Evolutionary conservation across 35 echinoderm and acorn worm species (phyloP).

Genomic region (Amphiura filiformis): DNA sequence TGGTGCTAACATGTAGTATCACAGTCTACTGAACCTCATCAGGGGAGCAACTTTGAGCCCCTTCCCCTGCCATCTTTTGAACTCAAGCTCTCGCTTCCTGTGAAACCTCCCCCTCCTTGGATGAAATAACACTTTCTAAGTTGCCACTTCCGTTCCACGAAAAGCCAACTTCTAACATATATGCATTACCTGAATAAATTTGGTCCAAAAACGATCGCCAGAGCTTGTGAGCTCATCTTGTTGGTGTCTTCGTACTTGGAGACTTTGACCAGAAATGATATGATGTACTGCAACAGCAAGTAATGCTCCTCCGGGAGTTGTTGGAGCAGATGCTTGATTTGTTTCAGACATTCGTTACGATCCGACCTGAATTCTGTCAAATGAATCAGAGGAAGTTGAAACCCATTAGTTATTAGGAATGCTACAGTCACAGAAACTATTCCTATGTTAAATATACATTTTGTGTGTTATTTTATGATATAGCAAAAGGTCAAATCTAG

Average conservation of each 20-base stretch:
- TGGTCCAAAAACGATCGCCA: slow-evolving; percentile 99
- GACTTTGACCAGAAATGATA: slow-evolving; percentile 70
- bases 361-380: slow-evolving; percentile 50
- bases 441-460: neutral
- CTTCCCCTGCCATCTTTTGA: no score
- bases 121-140: no score
- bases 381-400: neutral
- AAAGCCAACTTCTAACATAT: no score
- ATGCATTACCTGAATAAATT: slow-evolving; percentile 99
- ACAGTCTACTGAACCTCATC: no score
- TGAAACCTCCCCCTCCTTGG: no score
- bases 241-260: slow-evolving; percentile 74
- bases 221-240: slow-evolving; percentile 85
- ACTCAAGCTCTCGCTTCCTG: no score
- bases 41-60: no score
- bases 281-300: slow-evolving; percentile 63
- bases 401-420: neutral
- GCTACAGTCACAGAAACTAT: neutral
- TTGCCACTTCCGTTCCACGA: no score
- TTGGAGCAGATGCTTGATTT: slow-evolving; percentile 68
- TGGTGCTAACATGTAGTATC: no score
- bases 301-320: slow-evolving; percentile 89
- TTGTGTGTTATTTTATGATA: no score
- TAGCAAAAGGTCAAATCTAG: no score
- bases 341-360: slow-evolving; percentile 58